A percentile compares a stretch with the other conserved stretches of the same genome.
Conservation (phyloP, 1,140 invertebrate species). For the Pomacea maculata region DNA sequence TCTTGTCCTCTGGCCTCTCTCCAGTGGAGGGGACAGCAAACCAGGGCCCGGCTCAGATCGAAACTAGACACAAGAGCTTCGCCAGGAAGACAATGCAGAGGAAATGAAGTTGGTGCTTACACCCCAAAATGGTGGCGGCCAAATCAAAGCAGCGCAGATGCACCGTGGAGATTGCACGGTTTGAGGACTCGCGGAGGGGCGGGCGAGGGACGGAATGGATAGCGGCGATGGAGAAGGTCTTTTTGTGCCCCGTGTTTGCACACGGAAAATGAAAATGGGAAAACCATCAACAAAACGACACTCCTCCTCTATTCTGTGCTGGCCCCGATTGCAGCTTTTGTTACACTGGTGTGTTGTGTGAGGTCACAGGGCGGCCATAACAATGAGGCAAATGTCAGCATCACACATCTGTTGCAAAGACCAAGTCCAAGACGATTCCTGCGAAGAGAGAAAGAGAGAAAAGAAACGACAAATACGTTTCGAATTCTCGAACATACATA, state of each 20-base stretch:
- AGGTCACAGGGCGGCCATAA: background rate
- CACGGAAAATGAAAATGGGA: slow-evolving; percentile 16
- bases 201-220: background rate
- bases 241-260: slow-evolving; percentile 11
- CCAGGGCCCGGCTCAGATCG: background rate
- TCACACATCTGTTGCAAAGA: too few relatives aligned
- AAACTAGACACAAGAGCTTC: slow-evolving; percentile 10
- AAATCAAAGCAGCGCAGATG: slow-evolving; percentile 8
- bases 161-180: slow-evolving; percentile 12
- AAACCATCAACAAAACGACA: slow-evolving; percentile 10
- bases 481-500: too few relatives aligned
- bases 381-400: too few relatives aligned
- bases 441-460: too few relatives aligned
- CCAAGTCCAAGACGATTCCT: too few relatives aligned
- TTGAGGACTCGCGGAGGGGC: slow-evolving; percentile 3
- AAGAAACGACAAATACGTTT: too few relatives aligned
- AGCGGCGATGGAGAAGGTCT: background rate
- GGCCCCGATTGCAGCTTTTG: slow-evolving; percentile 12
- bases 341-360: slow-evolving; percentile 10
- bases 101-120: slow-evolving; percentile 15
- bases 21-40: background rate
- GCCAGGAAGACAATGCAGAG: slow-evolving; percentile 12
- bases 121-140: slow-evolving; percentile 10
- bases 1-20: background rate
- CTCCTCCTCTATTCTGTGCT: slow-evolving; percentile 9